phyloP scores from a whole-genome alignment of 2,888 invertebrate genomes.

The Aphodius granarius region DNA sequence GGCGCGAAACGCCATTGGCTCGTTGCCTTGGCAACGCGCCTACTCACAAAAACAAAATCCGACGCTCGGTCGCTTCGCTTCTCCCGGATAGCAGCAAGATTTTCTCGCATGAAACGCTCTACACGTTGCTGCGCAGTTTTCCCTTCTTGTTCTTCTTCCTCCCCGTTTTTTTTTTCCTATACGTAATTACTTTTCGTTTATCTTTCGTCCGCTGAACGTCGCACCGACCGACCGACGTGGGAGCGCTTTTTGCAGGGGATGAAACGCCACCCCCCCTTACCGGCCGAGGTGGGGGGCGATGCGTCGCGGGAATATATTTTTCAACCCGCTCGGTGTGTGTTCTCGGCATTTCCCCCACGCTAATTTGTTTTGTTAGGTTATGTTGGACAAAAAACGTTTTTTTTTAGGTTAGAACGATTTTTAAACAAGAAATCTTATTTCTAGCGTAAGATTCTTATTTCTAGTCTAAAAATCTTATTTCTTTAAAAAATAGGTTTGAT shows the following conservation, averaged over 20 bases:
- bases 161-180: slow-evolving; percentile 36
- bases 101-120: slow-evolving; percentile 40
- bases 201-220: too few species aligned
- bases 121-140: slow-evolving; percentile 33
- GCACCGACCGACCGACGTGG: slow-evolving; percentile 40
- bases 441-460: background rate
- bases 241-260: slow-evolving; percentile 34
- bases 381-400: too few species aligned
- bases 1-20: slow-evolving; percentile 42
- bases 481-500: too few species aligned
- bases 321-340: slow-evolving; percentile 32
- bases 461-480: background rate
- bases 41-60: slow-evolving; percentile 52
- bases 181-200: slow-evolving; percentile 44
- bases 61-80: slow-evolving; percentile 33
- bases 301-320: slow-evolving; percentile 44
- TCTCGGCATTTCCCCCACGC: slow-evolving; percentile 36
- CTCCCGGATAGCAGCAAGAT: slow-evolving; percentile 31
- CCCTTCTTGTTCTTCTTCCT: too few species aligned
- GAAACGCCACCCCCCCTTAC: slow-evolving; percentile 15
- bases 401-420: background rate
- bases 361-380: too few species aligned
- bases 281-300: slow-evolving; percentile 30
- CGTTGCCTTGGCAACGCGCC: slow-evolving; percentile 48
- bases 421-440: background rate